Conservation (phyloP, 2,113 vertebrate genomes). For the Onychostruthus taczanowskii region DNA sequence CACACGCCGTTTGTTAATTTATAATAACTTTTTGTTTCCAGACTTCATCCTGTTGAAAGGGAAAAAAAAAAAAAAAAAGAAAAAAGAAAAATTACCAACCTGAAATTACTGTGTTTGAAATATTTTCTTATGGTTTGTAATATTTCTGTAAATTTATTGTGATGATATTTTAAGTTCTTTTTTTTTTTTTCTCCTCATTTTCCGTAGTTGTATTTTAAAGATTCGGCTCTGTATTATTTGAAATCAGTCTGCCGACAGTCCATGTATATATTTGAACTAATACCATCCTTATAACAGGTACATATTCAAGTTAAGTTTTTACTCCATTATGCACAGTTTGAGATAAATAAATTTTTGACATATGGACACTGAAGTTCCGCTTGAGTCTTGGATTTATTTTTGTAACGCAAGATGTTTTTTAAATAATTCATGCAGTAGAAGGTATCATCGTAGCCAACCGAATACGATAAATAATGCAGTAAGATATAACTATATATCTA, state of each 20-base stretch:
- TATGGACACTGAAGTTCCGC: slow-evolving; percentile 96
- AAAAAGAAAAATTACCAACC: slow-evolving; percentile 43
- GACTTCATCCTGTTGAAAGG: slow-evolving; percentile 88
- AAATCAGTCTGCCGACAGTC: slow-evolving; percentile 91
- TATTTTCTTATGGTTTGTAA: slow-evolving; percentile 99
- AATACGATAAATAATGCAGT: not conserved
- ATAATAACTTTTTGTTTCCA: slow-evolving; percentile 89
- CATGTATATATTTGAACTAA: slow-evolving; percentile 99
- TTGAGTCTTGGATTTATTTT: slow-evolving; percentile 94
- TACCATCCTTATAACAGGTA: slow-evolving; percentile 99
- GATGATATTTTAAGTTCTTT: slow-evolving; percentile 92
- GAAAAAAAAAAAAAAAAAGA: not conserved
- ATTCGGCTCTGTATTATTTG: slow-evolving; percentile 93
- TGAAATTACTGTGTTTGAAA: slow-evolving; percentile 94
- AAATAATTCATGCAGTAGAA: not conserved
- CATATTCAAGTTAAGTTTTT: slow-evolving; percentile 98
- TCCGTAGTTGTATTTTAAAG: slow-evolving; percentile 99
- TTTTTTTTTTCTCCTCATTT: slow-evolving; percentile 80
- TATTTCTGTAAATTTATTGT: slow-evolving; percentile 99
- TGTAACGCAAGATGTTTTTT: slow-evolving; percentile 30
- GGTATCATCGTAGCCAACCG: not conserved
- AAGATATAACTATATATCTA: not conserved
- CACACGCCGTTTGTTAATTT: slow-evolving; percentile 89
- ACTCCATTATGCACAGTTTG: slow-evolving; percentile 99
- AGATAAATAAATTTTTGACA: slow-evolving; percentile 99